phyloP scores from a whole-genome alignment of 2,888 invertebrate species.

The Trissoscelio sp. region DNA sequence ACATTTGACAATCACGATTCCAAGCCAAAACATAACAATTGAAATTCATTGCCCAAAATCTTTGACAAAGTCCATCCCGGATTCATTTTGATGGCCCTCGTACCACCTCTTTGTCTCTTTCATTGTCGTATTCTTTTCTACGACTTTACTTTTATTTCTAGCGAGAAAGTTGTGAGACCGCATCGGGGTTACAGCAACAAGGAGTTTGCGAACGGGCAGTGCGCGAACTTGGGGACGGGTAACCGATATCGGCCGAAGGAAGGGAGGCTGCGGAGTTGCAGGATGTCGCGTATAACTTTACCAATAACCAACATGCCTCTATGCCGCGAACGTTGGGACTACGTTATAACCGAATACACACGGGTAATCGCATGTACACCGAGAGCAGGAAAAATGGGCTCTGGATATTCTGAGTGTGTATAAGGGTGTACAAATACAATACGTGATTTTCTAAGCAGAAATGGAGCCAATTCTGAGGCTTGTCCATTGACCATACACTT shows the following conservation, averaged over 20 bases:
- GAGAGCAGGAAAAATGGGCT: slow-evolving; percentile 43
- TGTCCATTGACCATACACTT: slow-evolving; percentile 15
- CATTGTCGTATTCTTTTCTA: slow-evolving; percentile 44
- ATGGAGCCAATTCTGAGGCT: slow-evolving; percentile 5
- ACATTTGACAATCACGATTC: no score
- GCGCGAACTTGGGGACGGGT: slow-evolving; percentile 68
- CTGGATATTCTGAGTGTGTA: slow-evolving; percentile 36
- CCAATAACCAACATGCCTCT: slow-evolving; percentile 80
- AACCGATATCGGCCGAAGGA: slow-evolving; percentile 66
- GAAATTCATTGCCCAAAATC: slow-evolving; percentile 14
- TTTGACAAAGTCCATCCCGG: slow-evolving; percentile 16
- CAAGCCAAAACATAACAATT: neutral
- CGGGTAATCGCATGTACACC: slow-evolving; percentile 54
- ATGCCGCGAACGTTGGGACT: slow-evolving; percentile 48
- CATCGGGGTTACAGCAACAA: slow-evolving; percentile 61
- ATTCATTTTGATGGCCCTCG: slow-evolving; percentile 28
- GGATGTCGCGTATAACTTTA: slow-evolving; percentile 82
- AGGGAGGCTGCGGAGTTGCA: slow-evolving; percentile 72
- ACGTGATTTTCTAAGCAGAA: slow-evolving; percentile 34
- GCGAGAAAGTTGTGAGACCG: slow-evolving; percentile 64
- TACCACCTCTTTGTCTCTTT: slow-evolving; percentile 39
- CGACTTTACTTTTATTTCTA: slow-evolving; percentile 54
- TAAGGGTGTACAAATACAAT: slow-evolving; percentile 35
- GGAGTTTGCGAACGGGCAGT: slow-evolving; percentile 64
- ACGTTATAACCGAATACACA: slow-evolving; percentile 64